Conservation (phyloP, 2,797 vertebrate species). For the Gallinago solitaria region DNA sequence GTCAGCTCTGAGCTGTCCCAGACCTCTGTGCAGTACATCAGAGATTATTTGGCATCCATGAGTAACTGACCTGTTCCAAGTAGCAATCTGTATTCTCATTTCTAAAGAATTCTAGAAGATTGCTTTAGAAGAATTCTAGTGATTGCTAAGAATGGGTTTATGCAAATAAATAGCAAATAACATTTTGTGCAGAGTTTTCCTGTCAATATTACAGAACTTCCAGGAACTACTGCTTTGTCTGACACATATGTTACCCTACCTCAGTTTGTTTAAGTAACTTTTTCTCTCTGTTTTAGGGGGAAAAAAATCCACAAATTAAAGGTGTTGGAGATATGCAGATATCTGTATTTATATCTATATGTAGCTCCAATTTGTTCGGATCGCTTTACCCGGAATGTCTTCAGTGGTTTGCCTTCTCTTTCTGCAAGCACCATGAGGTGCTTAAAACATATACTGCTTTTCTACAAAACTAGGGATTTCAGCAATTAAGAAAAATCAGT, state of each 20-base stretch:
- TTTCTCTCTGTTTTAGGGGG: neutral
- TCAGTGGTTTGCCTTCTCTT: neutral
- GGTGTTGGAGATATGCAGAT: neutral
- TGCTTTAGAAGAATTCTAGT: neutral
- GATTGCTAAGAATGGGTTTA: neutral
- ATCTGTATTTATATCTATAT: fast-evolving
- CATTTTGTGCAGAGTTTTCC: neutral
- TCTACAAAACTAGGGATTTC: neutral
- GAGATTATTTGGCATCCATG: neutral
- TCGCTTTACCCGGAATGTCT: neutral
- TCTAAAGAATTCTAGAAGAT: neutral
- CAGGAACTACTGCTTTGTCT: neutral
- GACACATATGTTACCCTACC: neutral
- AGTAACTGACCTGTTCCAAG: neutral
- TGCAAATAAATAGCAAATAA: neutral
- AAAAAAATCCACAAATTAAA: neutral
- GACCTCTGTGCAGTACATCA: neutral
- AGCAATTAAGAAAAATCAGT: neutral
- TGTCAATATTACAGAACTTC: neutral
- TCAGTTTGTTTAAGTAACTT: neutral
- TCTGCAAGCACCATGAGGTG: neutral
- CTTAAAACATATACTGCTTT: neutral
- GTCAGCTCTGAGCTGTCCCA: neutral
- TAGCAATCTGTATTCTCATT: neutral
- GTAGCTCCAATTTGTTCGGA: neutral